phyloP scores from a whole-genome alignment of 2,113 vertebrate species.

The Australoheros scitulus region DNA sequence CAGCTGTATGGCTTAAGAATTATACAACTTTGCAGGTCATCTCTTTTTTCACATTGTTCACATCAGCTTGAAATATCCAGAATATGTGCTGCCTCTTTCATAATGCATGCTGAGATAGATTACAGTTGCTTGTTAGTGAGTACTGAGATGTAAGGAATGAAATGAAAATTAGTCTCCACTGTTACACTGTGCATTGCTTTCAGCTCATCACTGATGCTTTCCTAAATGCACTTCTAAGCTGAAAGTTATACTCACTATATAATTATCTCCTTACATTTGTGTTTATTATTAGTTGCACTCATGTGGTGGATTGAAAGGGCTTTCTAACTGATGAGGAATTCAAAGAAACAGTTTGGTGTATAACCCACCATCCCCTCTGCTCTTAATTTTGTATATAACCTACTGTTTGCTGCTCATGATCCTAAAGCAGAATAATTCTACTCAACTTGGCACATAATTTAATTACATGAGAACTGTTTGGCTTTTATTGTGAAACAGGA shows the following conservation, averaged over 20 bases:
- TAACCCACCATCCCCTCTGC: not conserved
- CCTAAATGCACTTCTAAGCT: not conserved
- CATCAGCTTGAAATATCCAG: not conserved
- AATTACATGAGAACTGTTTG: not conserved
- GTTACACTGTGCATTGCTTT: not conserved
- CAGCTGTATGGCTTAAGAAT: not conserved
- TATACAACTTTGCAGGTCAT: not conserved
- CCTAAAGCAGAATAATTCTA: not conserved
- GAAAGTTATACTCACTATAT: not conserved
- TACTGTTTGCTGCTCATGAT: not conserved
- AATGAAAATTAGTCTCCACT: not conserved
- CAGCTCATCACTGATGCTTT: not conserved
- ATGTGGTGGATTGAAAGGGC: fast-evolving
- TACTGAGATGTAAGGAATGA: not conserved
- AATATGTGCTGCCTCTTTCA: not conserved
- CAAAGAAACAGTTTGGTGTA: too few species aligned
- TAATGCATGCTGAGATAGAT: not conserved
- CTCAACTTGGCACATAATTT: too few species aligned
- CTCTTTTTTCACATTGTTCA: not conserved
- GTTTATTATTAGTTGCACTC: not conserved
- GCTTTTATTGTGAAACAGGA: not conserved
- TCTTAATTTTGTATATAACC: not conserved
- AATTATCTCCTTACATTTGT: not conserved
- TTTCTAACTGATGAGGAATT: not conserved
- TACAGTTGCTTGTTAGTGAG: not conserved